Evolutionary conservation across 2,113 vertebrate genomes (phyloP), one percentile per base, ranked within the genome.

Genomic region (Microtus ochrogaster): DNA sequence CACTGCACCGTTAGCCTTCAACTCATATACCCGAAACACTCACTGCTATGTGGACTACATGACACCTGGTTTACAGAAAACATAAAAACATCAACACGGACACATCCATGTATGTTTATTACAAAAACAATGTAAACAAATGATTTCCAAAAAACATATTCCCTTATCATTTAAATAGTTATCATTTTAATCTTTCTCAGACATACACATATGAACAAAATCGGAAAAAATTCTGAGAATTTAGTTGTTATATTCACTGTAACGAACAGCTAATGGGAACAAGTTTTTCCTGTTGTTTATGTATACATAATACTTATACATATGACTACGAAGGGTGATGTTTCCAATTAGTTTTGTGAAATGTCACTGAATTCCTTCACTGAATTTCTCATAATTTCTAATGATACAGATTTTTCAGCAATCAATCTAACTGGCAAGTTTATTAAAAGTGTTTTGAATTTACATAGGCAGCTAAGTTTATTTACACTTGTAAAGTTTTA

Each of bases 381-480:
- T 83, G 68, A 55, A 70, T 12, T 77, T 84, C 24, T 90, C 82
- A 77, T 81, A 61, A 61, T 93, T 65, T 63, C 47, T 49, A 44
- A 1, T 36, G 1, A 72, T 11, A 24, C 4, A 5, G 8, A 52
- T 81, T 95, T 91, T 93, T 13, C 19, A 87, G 2, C 5, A 68
- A 6, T 94, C 13, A 55, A 14, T 63, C 7, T 77, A 7, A 44
- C 3, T 91, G 41, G 3, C 47, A 72, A 81, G 39, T 73, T 73
- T 93, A 47, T n/a, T 36, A 49, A 79, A 90, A 55, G 2, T 10
- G 1, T 13, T 39, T 94, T 91, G 44, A 61, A 66, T 7, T 47
- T 93, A 73, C 3, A 89, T 10, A 70, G 22, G 3, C 30, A 11
- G 89, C 91, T 90, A 36, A 65, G 30, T 77, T 95, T 91, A 76